Percentiles rank a stretch among this genome's conserved stretches.
Conservation (phyloP, 2,888 invertebrate genomes). For the Cantharis rufa region DNA sequence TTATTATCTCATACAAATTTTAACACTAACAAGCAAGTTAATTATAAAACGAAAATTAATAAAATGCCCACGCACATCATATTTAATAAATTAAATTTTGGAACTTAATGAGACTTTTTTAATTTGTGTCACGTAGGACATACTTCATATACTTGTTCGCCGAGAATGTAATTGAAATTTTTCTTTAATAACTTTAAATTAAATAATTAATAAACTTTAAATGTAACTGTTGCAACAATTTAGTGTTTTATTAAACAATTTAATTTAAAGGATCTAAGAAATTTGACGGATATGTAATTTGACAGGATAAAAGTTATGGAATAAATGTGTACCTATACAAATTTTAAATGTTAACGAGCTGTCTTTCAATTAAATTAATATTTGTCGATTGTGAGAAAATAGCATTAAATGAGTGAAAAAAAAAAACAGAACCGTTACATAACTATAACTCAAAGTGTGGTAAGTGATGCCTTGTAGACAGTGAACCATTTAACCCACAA, state of each 20-base stretch:
- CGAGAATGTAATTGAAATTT: not conserved
- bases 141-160: not conserved
- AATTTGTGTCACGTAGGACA: not conserved
- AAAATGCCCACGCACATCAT: slow-evolving; percentile 7
- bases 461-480: slow-evolving; percentile 30
- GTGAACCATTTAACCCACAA: slow-evolving; percentile 41
- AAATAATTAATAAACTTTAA: not conserved
- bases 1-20: not conserved
- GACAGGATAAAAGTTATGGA: not conserved
- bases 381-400: not conserved
- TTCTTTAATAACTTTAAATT: not conserved
- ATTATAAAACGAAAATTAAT: slow-evolving; percentile 4
- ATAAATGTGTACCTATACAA: not conserved
- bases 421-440: slow-evolving; percentile 18
- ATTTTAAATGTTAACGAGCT: not conserved
- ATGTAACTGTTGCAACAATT: not conserved
- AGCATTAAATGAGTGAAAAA: not conserved
- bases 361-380: not conserved
- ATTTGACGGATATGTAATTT: not conserved
- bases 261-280: not conserved
- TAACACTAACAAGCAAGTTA: slow-evolving; percentile 3
- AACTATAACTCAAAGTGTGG: slow-evolving; percentile 22
- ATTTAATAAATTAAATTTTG: slow-evolving; percentile 14
- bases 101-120: slow-evolving; percentile 3
- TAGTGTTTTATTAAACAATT: not conserved